A percentile compares a stretch with the other conserved stretches of the same genome.
Evolutionary conservation across 2,113 vertebrate species (phyloP).

Genomic region (Chlamydotis undulata): DNA sequence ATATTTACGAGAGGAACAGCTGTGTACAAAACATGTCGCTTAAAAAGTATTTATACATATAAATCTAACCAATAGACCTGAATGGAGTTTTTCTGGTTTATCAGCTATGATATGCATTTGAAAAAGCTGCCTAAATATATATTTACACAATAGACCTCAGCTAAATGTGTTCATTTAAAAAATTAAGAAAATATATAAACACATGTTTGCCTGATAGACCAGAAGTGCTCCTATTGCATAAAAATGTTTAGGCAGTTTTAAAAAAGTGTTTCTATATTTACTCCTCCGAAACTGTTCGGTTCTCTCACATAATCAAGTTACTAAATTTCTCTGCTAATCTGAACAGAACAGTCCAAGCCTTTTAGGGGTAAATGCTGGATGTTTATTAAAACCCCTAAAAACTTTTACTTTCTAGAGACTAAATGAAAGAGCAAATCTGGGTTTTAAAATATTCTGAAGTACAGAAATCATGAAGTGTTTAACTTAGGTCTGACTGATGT

Average conservation of each 20-base stretch:
- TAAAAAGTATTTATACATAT: slow-evolving; percentile 77
- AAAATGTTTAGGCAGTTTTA: slow-evolving; percentile 68
- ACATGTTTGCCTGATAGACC: slow-evolving; percentile 65
- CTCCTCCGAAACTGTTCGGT: slow-evolving; percentile 38
- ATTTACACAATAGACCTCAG: slow-evolving; percentile 76
- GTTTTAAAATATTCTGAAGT: slow-evolving; percentile 30
- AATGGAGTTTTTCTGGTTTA: slow-evolving; percentile 70
- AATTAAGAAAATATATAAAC: slow-evolving; percentile 71
- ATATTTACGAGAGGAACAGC: slow-evolving; percentile 70
- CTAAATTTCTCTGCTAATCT: slow-evolving; percentile 21
- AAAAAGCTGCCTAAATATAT: slow-evolving; percentile 76
- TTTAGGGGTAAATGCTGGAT: background rate
- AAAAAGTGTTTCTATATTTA: slow-evolving; percentile 52
- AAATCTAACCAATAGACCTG: slow-evolving; percentile 73
- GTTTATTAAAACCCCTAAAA: slow-evolving; percentile 47
- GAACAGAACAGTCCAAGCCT: slow-evolving; percentile 30
- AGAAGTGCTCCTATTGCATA: slow-evolving; percentile 64
- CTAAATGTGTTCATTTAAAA: slow-evolving; percentile 74
- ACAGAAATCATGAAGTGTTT: slow-evolving; percentile 42
- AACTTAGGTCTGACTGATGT: slow-evolving; percentile 24
- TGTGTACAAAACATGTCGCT: slow-evolving; percentile 72
- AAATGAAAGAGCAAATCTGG: slow-evolving; percentile 24
- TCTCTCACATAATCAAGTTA: background rate
- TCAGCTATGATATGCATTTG: slow-evolving; percentile 72
- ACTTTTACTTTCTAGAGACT: slow-evolving; percentile 54